Conservation (phyloP, 2,888 invertebrate species). For the Griposia aprilina region DNA sequence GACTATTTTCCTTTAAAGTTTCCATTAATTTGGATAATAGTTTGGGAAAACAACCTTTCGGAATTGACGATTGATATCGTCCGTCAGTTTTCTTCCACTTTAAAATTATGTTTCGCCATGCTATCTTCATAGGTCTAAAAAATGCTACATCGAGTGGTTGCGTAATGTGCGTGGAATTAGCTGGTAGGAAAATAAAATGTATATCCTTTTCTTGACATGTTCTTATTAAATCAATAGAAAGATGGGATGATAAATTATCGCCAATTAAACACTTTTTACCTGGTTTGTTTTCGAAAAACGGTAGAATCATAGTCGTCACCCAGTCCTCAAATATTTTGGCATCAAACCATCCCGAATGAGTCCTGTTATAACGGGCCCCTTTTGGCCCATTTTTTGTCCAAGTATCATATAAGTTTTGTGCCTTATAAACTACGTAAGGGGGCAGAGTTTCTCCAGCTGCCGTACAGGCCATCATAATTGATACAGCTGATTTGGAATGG, state of each 20-base stretch:
- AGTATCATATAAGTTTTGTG: too few relatives aligned
- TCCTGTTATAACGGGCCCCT: not conserved
- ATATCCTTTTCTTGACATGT: too few relatives aligned
- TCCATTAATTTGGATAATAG: not conserved
- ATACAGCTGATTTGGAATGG: too few relatives aligned
- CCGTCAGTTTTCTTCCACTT: conserved; percentile 1
- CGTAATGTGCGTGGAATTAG: too few relatives aligned
- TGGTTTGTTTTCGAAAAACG: conserved; percentile 7
- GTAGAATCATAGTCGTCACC: not conserved
- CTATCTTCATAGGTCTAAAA: too few relatives aligned
- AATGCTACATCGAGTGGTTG: too few relatives aligned
- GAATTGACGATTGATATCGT: not conserved
- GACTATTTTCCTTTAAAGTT: not conserved
- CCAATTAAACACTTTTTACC: conserved; percentile 25
- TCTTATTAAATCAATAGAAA: not conserved
- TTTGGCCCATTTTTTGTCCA: too few relatives aligned
- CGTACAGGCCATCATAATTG: too few relatives aligned
- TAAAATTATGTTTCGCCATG: not conserved
- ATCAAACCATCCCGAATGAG: conserved; percentile 12
- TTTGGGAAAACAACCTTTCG: conserved; percentile 15
- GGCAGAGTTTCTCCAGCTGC: too few relatives aligned
- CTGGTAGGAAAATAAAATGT: too few relatives aligned
- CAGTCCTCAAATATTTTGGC: conserved; percentile 3
- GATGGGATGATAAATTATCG: conserved; percentile 21
- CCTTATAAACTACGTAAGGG: too few relatives aligned